Evolutionary conservation across 2,888 invertebrate species (phyloP).

Genomic region (Rhagium mordax): DNA sequence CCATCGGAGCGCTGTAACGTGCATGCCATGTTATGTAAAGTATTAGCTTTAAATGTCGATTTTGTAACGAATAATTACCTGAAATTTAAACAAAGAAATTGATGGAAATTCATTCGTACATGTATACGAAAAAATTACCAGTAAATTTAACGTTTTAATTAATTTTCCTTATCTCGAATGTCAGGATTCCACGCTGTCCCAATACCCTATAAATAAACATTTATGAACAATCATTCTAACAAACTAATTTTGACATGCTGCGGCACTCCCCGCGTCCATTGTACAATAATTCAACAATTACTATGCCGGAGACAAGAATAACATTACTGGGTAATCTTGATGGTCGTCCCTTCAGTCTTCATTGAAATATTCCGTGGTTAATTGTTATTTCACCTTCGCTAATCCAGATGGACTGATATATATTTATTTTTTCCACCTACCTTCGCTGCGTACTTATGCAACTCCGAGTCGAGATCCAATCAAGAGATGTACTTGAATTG

Average conservation of each 20-base stretch:
- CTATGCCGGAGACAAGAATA: not conserved
- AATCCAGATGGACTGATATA: slow-evolving; percentile 6
- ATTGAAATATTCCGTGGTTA: not conserved
- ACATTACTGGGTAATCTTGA: not conserved
- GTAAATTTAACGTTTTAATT: too few relatives aligned
- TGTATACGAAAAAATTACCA: not conserved
- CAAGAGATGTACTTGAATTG: slow-evolving; percentile 10
- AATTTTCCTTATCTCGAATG: too few relatives aligned
- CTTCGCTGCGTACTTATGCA: slow-evolving; percentile 9
- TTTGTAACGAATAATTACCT: not conserved
- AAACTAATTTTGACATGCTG: not conserved
- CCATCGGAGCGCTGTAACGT: not conserved
- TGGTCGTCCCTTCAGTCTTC: not conserved
- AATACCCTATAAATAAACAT: too few relatives aligned
- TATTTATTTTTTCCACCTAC: slow-evolving; percentile 8
- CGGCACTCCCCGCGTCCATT: not conserved
- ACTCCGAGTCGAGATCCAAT: slow-evolving; percentile 1
- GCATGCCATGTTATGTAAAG: not conserved
- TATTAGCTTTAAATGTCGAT: not conserved
- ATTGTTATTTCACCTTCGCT: slow-evolving; percentile 10
- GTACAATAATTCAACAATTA: not conserved
- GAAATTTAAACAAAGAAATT: not conserved
- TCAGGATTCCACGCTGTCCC: too few relatives aligned
- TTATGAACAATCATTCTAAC: not conserved
- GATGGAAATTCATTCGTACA: not conserved